Percentiles rank a stretch among this genome's conserved stretches.
Evolutionary conservation across 2,113 vertebrate genomes (phyloP).

Genomic region (Excalfactoria chinensis): DNA sequence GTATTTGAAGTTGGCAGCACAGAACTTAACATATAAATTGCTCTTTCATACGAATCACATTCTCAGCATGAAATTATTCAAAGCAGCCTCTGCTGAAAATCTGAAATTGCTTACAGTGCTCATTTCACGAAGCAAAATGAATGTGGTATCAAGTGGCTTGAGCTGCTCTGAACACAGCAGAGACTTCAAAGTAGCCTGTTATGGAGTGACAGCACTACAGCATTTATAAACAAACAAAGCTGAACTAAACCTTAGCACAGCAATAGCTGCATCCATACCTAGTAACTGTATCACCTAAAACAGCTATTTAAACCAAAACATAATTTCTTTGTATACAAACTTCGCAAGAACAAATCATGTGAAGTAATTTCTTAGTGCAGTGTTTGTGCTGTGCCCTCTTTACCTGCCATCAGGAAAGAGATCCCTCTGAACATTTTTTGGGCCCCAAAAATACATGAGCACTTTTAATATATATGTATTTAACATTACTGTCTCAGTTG

Average conservation of each 20-base stretch:
- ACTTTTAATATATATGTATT: not conserved
- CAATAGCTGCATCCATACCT: not conserved
- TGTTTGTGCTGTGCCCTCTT: not conserved
- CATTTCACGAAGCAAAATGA: not conserved
- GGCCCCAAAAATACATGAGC: rapidly evolving
- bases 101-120: not conserved
- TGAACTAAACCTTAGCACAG: not conserved
- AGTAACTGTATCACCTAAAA: not conserved
- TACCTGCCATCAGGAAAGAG: not conserved
- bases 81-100: not conserved
- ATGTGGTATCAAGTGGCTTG: not conserved
- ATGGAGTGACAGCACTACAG: not conserved
- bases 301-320: not conserved
- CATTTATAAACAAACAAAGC: not conserved
- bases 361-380: not conserved
- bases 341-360: not conserved
- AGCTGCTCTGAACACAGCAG: not conserved
- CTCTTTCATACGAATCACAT: not conserved
- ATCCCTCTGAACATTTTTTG: not conserved
- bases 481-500: not conserved
- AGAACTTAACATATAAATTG: not conserved
- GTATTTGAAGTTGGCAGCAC: not conserved
- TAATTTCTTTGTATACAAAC: not conserved
- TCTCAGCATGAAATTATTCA: not conserved
- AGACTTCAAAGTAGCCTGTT: not conserved